These are phyloP conservation scores for Pampusana beccarii DNA, from an alignment of 2,113 vertebrate genomes.

Conservation along the genomic window DNA sequence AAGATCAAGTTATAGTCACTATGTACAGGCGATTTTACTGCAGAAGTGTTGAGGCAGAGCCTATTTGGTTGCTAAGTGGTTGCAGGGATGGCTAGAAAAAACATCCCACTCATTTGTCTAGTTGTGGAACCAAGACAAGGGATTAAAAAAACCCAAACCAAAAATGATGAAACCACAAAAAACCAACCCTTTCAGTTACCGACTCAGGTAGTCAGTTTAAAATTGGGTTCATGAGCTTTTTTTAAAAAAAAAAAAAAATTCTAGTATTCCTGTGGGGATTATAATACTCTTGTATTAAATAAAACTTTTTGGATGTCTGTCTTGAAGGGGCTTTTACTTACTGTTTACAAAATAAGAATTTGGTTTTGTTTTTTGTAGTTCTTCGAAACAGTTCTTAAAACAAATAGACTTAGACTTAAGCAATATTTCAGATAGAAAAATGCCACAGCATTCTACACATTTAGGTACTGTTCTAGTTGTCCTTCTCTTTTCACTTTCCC, in stretches of 20 bases:
- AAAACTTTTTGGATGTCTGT: background rate
- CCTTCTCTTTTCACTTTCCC: background rate
- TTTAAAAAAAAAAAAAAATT: too few relatives aligned
- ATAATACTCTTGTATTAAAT: background rate
- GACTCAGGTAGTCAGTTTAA: background rate
- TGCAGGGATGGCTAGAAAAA: background rate
- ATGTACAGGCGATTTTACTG: background rate
- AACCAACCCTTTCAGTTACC: background rate
- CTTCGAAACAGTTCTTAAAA: background rate
- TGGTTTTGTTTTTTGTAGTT: background rate
- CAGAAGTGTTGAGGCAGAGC: background rate
- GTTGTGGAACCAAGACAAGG: background rate
- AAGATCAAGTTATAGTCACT: background rate
- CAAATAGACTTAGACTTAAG: background rate
- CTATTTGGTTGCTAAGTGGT: background rate
- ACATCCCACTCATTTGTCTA: background rate
- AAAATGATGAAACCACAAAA: background rate
- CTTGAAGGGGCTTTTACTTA: background rate
- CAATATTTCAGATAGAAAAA: background rate
- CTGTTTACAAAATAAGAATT: background rate
- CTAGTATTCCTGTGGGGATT: background rate
- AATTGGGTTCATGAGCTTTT: background rate
- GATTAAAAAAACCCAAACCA: background rate
- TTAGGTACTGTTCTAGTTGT: background rate
- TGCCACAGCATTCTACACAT: background rate